Conservation (phyloP, 2,797 vertebrate genomes). For the Enteromius thamalakanensis region DNA sequence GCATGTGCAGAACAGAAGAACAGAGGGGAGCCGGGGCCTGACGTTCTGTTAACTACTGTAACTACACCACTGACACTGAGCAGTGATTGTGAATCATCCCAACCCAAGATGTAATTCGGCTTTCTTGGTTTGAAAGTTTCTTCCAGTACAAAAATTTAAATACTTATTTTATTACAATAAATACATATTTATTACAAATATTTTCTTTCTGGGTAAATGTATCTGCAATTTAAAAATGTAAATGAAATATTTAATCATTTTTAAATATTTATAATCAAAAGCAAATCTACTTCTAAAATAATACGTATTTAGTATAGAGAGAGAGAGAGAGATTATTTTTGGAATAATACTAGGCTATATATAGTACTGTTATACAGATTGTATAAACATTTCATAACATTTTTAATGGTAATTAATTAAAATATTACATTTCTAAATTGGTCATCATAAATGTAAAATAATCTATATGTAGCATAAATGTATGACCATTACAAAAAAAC, state of each 20-base stretch:
- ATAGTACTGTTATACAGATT: background rate
- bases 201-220: background rate
- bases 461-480: background rate
- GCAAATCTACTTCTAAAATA: background rate
- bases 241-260: background rate
- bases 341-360: too few relatives aligned
- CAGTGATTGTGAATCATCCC: background rate
- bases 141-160: background rate
- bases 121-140: background rate
- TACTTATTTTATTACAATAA: background rate
- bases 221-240: background rate
- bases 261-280: background rate
- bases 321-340: background rate
- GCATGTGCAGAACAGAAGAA: slow-evolving; percentile 8
- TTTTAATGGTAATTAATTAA: background rate
- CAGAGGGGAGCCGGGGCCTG: background rate
- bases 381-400: background rate
- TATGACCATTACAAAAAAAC: background rate
- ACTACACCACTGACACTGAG: background rate
- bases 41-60: background rate
- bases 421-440: background rate
- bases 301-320: background rate
- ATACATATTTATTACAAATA: background rate
- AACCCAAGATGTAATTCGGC: background rate
- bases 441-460: background rate